Percentiles rank a stretch among this genome's conserved stretches.
Conservation (phyloP, 2,888 invertebrate species). For the Morpho deidamia region DNA sequence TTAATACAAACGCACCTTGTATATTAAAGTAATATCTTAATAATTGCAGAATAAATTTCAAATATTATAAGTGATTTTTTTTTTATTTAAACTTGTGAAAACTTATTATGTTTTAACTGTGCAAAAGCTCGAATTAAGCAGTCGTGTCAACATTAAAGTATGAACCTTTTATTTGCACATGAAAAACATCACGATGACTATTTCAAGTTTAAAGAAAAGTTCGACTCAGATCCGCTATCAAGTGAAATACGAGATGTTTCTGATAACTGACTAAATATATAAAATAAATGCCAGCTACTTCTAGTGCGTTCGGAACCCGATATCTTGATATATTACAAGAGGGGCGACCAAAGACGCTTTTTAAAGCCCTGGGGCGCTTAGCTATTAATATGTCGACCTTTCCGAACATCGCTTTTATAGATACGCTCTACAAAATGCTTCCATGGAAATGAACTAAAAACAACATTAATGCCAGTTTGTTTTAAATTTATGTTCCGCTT, state of each 20-base stretch:
- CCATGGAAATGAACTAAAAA: constrained; percentile 41
- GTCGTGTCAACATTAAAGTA: no score
- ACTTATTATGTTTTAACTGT: no score
- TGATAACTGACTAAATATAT: constrained; percentile 10
- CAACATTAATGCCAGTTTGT: constrained; percentile 24
- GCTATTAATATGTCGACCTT: constrained; percentile 53
- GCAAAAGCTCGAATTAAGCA: no score
- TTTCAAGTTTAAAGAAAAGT: no score
- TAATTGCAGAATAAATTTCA: no score
- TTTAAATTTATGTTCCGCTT: constrained; percentile 19
- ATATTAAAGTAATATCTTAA: no score
- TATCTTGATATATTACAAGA: constrained; percentile 62
- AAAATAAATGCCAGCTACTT: constrained; percentile 14
- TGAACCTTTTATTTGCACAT: no score
- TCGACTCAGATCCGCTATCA: neutral
- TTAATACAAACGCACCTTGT: no score
- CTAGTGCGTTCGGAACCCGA: constrained; percentile 46
- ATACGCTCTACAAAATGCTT: constrained; percentile 59
- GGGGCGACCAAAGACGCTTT: constrained; percentile 47
- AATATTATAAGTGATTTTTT: no score
- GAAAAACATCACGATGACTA: no score
- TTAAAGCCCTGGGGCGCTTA: constrained; percentile 52
- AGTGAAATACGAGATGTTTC: constrained; percentile 9
- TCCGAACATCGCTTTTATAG: constrained; percentile 45
- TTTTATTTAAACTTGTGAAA: no score